Conservation (phyloP, 2,797 vertebrate genomes). For the Cottoperca gobio region DNA sequence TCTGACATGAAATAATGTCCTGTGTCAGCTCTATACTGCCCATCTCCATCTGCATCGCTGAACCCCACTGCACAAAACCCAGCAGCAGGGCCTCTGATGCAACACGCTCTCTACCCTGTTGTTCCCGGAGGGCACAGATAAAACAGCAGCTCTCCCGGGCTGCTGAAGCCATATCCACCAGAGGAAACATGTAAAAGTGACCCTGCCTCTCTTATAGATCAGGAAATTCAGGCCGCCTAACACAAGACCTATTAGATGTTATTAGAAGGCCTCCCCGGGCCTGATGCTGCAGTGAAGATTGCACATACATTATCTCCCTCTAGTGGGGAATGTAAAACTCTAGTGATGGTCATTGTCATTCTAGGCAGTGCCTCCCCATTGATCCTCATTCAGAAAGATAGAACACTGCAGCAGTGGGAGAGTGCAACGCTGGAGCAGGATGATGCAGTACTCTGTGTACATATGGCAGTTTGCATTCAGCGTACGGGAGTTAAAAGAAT, state of each 20-base stretch:
- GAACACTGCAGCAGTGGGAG: constrained; percentile 75
- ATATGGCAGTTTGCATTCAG: constrained; percentile 7
- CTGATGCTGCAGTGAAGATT: constrained; percentile 58
- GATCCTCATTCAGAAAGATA: constrained; percentile 80
- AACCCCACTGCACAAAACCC: constrained; percentile 63
- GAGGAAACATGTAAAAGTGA: constrained; percentile 32
- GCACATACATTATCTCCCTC: constrained; percentile 57
- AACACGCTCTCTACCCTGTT: constrained; percentile 36
- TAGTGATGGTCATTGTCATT: constrained; percentile 75
- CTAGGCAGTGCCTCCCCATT: constrained; percentile 70
- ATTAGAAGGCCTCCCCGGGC: constrained; percentile 34
- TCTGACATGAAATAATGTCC: constrained; percentile 62
- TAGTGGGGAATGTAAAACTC: constrained; percentile 59
- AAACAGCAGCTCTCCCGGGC: constrained; percentile 48
- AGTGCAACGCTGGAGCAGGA: constrained; percentile 47
- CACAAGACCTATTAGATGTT: constrained; percentile 30
- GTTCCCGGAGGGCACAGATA: constrained; percentile 56
- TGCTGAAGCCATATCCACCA: constrained; percentile 36
- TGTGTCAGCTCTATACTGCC: constrained; percentile 66
- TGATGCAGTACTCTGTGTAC: constrained; percentile 41
- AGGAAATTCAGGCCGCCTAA: constrained; percentile 19
- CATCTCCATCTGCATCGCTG: constrained; percentile 72
- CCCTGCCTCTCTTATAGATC: constrained; percentile 26
- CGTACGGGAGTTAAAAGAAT: background rate
- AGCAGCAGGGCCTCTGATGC: constrained; percentile 61